Base-by-base conservation (phyloP, 2,888 invertebrate genomes). In the Gasteruption jaculator region DNA sequence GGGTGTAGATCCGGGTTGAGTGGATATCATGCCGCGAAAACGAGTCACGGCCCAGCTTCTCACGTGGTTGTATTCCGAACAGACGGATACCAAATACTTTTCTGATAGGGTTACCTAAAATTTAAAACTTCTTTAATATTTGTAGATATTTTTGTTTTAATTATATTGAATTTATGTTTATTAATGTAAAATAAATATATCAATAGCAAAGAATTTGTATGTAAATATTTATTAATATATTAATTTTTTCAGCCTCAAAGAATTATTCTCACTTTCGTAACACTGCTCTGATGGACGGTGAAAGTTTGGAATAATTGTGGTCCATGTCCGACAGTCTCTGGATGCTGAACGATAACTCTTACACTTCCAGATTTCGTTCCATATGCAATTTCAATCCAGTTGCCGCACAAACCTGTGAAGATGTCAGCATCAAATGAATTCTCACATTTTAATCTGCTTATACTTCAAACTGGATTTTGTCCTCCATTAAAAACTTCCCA, bases 381-480 rank as follows among this genome's bases (percentile, higher is more conserved):
- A 71, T 99, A 99, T 0, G 97, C 99, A 59, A 99, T 97, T 75
- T 99, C 99, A 61, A 99, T 95, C 96, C 97, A 97, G 73, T 97
- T 97, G 30, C 96, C 96, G 73, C 93, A 93, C 43, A 94, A 76
- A 77, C 91, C 94, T 92, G 66, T 27, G 56, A n/a, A n/a, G n/a
- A n/a, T n/a, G n/a, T n/a, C n/a, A n/a, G n/a, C n/a, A n/a, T n/a
- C n/a, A n/a, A n/a, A n/a, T n/a, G n/a, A n/a, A n/a, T n/a, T n/a
- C n/a, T n/a, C n/a, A n/a, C n/a, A n/a, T n/a, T n/a, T n/a, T n/a
- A n/a, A n/a, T n/a, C n/a, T n/a, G n/a, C n/a, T n/a, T n/a, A n/a
- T n/a, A n/a, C n/a, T n/a, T n/a, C n/a, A n/a, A n/a, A n/a, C n/a
- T n/a, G n/a, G n/a, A n/a, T n/a, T n/a, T n/a, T n/a, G n/a, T n/a